Base-by-base conservation (phyloP, 2,888 invertebrate genomes). In the Agonum fuliginosum region DNA sequence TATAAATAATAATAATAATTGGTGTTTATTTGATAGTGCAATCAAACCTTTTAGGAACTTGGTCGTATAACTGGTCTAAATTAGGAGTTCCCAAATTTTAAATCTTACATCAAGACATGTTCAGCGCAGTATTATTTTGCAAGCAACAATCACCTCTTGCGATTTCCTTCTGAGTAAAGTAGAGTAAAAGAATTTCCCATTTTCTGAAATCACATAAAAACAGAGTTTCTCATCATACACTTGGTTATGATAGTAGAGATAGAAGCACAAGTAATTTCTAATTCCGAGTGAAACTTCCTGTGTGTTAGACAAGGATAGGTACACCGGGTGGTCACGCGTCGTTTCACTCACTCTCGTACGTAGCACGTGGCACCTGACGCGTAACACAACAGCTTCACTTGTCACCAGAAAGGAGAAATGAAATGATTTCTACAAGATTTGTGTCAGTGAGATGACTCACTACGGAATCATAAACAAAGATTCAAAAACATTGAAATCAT, bases 281-380 rank as follows among this genome's bases (percentile, higher is more conserved):
- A 62, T 62, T 30, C 62, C 30, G 17, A 62, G 62, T 62, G 62
- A 62, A 62, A 62, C 62, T 62, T 62, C 62, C 41, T 67, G 41
- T 67, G 41, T 41, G 67, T 22, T 41, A 37, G 41, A 67, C n/a
- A 67, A 17, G 20, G 67, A 67, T n/a, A 6, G 41, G 10, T 12
- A 1, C 2, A 65, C 10, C n/a, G 41, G 41, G 41, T 34, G 41
- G 67, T 67, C 67, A 67, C 73, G 73, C 54, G 58, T 34, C 58
- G 73, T 73, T 72, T 73, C 73, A 54, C 73, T 73, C 58, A 67
- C 67, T 73, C 41, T 73, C 73, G 37, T 43, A 37, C 30, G 48
- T 34, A 12, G 46, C 48, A 46, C 70, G 70, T 70, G 27, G 43
- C 69, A 69, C 19, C 48, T 30, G 24, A 71, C 54, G 72, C 67